Conservation (phyloP, 2,888 invertebrate species). For the Agrotis puta region DNA sequence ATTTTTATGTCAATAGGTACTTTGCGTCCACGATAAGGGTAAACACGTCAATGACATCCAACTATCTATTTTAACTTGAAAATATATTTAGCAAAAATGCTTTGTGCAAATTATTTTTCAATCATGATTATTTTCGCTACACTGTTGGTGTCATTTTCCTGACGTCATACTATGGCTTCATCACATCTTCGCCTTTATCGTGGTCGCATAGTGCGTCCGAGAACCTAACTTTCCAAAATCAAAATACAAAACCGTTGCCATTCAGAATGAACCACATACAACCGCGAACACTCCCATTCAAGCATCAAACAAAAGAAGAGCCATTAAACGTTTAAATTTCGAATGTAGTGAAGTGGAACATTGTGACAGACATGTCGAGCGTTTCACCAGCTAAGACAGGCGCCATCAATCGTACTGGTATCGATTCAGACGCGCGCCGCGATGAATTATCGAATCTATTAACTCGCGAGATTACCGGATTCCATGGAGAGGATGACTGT, state of each 20-base stretch:
- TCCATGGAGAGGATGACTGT: conserved; percentile 73
- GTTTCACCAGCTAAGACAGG: conserved; percentile 68
- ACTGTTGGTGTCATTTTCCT: no score
- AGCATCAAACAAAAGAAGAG: conserved; percentile 48
- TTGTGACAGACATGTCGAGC: conserved; percentile 65
- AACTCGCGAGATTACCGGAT: conserved; percentile 88
- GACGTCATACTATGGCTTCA: no score
- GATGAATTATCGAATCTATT: conserved; percentile 90
- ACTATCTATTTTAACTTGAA: no score
- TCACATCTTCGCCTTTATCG: no score
- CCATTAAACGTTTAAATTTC: conserved; percentile 60
- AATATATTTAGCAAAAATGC: no score
- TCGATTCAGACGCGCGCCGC: conserved; percentile 83
- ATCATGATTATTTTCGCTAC: no score
- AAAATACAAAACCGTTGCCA: conserved; percentile 11
- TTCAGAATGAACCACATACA: conserved; percentile 31
- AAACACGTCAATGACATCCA: no score
- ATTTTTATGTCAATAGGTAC: neutral
- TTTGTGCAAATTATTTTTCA: no score
- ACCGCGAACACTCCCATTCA: conserved; percentile 36
- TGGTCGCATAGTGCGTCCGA: neutral
- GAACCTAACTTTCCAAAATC: neutral
- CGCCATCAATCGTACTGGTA: conserved; percentile 84
- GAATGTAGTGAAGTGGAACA: conserved; percentile 66
- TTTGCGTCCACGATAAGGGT: no score